Evolutionary conservation across 2,888 invertebrate species (phyloP).

Genomic region (Nymphalis polychloros): DNA sequence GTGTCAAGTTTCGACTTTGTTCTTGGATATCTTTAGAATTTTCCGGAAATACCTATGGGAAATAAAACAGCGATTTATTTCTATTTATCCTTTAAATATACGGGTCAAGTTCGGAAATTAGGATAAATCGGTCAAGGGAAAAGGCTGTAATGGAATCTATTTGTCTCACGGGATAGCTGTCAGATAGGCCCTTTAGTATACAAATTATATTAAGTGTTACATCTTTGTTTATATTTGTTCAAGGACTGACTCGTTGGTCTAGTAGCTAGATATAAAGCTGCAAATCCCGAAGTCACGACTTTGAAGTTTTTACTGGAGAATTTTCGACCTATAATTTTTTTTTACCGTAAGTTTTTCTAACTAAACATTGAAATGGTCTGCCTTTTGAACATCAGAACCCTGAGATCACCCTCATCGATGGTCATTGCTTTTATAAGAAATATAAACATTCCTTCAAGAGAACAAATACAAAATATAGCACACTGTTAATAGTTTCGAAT

Average conservation of each 20-base stretch:
- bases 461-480: no score
- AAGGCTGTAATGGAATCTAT: slow-evolving; percentile 29
- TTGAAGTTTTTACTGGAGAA: no score
- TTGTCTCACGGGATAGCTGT: slow-evolving; percentile 30
- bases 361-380: no score
- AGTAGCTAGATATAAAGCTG: background rate
- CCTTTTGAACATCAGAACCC: no score
- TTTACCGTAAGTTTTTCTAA: no score
- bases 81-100: slow-evolving; percentile 25
- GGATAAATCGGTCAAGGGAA: slow-evolving; percentile 35
- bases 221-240: slow-evolving; percentile 8
- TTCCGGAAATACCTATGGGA: slow-evolving; percentile 16
- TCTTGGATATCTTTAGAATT: background rate
- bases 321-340: no score
- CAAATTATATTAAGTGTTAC: slow-evolving; percentile 30
- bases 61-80: slow-evolving; percentile 15
- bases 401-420: no score
- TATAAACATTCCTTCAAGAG: no score
- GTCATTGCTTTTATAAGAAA: no score
- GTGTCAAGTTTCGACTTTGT: background rate
- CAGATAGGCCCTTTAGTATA: slow-evolving; percentile 21
- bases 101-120: slow-evolving; percentile 33
- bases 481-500: no score
- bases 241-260: background rate
- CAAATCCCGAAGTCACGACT: no score